Evolutionary conservation across 1,140 invertebrate species (phyloP), one percentile per base, ranked within the genome.

Genomic region (Drosophila seguyi): DNA sequence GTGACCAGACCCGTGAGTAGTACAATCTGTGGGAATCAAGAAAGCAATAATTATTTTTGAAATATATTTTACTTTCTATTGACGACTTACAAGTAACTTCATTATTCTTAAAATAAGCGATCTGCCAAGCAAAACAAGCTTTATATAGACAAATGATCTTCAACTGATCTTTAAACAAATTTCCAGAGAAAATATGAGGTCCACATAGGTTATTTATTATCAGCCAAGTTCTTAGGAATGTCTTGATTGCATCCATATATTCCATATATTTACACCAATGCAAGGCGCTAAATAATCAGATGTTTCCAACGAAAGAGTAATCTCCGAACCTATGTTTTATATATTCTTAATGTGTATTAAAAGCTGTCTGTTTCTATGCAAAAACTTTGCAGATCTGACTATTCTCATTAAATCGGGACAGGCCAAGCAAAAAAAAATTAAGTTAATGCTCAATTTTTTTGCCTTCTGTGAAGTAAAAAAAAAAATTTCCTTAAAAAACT

Each of bases 121-220:
- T 11, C 18, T 16, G 16, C 10, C 14, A 36, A 36, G 14, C 34
- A 4, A 55, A 25, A 16, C 52, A 16, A 25, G 18, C 34, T 38
- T 34, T 55, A 55, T 55, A 38, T 38, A 22, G 31, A 22, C 3
- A 38, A 11, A n/a, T 22, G 1, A 31, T 20, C 10, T 2, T 1
- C 5, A 20, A 34, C 4, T 1, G 2, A 34, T 20, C 4, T 20
- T 52, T 0, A 25, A 25, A 8, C 22, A 1, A 4, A 13, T 4
- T 47, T 47, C 6, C 47, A 3, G 10, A 18, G 5, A 18, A 27
- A 29, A 18, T 14, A 16, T 50, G 5, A 48, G 47, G 25, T 29
- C 4, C 25, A 48, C 47, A 50, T 10, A 50, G 25, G 47, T 48
- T 48, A 48, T 50, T 50, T 29, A 5, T 18, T 31, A 50, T 50